Conservation (phyloP, 2,113 vertebrate genomes). For the Tympanuchus pallidicinctus region DNA sequence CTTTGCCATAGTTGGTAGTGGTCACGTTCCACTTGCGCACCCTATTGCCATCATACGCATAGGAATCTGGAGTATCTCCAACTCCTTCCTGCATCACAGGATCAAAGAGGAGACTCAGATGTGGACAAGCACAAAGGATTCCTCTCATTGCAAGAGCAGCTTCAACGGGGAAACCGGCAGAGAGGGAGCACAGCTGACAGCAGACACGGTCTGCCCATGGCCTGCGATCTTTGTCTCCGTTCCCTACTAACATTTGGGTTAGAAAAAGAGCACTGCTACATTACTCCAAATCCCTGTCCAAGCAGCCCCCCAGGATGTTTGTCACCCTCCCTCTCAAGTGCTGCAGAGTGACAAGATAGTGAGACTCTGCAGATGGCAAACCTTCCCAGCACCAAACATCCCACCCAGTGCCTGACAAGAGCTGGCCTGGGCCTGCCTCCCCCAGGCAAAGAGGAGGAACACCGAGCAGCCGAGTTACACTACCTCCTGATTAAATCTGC, state of each 20-base stretch:
- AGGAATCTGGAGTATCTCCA: slow-evolving; percentile 94
- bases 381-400: background rate
- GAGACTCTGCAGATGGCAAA: background rate
- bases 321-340: no score
- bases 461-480: background rate
- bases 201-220: background rate
- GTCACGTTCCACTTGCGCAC: slow-evolving; percentile 98
- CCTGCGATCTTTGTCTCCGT: background rate
- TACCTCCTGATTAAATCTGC: slow-evolving; percentile 99
- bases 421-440: background rate
- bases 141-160: background rate
- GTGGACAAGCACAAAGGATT: background rate
- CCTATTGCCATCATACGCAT: slow-evolving; percentile 96
- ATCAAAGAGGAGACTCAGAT: background rate
- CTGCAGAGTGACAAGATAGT: no score
- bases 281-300: background rate
- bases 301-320: no score
- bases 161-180: background rate
- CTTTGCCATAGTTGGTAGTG: slow-evolving; percentile 97
- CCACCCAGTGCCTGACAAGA: background rate
- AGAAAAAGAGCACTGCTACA: background rate
- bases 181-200: background rate
- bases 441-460: background rate
- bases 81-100: slow-evolving; percentile 88
- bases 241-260: background rate